phyloP scores from a whole-genome alignment of 2,888 invertebrate genomes.

The Disparrhopalites patrizii region DNA sequence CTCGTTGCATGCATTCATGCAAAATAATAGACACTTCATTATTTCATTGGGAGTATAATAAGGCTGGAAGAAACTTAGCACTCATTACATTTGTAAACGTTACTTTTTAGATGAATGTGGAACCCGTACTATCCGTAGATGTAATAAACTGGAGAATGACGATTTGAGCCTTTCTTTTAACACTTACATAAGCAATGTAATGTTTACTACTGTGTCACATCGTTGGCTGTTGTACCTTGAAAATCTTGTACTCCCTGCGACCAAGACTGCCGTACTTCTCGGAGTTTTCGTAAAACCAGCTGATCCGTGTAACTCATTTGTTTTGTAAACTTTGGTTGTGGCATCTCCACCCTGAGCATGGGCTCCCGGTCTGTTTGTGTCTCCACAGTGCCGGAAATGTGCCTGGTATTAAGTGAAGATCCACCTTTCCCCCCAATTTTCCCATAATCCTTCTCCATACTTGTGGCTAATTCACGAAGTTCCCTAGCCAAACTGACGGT shows the following conservation, averaged over 20 bases:
- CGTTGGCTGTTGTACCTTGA: constrained; percentile 22
- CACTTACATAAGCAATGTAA: too few species aligned
- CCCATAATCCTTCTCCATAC: constrained; percentile 24
- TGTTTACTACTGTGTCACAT: too few species aligned
- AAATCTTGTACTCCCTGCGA: constrained; percentile 2
- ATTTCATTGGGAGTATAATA: too few species aligned
- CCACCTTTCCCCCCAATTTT: not conserved
- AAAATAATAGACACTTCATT: too few species aligned
- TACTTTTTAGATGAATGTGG: too few species aligned
- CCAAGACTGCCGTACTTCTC: constrained; percentile 17
- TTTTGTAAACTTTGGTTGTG: constrained; percentile 20
- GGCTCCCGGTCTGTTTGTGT: constrained; percentile 11
- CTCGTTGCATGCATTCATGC: too few species aligned
- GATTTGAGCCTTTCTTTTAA: too few species aligned
- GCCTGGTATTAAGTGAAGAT: not conserved
- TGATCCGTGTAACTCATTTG: constrained; percentile 38
- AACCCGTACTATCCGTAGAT: too few species aligned
- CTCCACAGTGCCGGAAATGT: not conserved
- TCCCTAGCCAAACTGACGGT: constrained; percentile 31
- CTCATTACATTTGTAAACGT: too few species aligned
- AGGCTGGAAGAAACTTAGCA: too few species aligned
- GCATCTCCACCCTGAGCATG: not conserved
- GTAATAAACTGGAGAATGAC: too few species aligned
- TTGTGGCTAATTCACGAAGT: constrained; percentile 26
- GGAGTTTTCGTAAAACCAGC: constrained; percentile 31